Percentiles rank a stretch among this genome's conserved stretches.
Conservation (phyloP, 2,888 invertebrate genomes). For the Erynnis tages region DNA sequence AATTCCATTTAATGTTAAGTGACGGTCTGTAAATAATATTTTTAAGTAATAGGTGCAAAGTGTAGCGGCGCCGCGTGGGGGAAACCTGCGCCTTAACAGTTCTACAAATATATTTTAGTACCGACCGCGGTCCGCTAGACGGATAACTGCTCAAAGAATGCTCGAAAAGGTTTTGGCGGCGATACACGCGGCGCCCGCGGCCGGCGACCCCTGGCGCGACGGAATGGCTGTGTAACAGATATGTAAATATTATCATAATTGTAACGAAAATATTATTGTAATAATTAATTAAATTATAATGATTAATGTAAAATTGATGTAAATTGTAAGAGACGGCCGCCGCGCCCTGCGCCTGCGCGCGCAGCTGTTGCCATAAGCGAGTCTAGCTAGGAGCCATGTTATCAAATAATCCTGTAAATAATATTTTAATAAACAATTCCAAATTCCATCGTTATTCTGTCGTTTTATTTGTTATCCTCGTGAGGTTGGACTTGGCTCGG, state of each 20-base stretch:
- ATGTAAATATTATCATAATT: no score
- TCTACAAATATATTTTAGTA: no score
- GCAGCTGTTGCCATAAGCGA: slow-evolving; percentile 50
- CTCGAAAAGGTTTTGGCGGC: not conserved
- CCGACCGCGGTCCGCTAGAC: not conserved
- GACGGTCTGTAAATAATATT: slow-evolving; percentile 32
- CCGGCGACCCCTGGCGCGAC: not conserved
- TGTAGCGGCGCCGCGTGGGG: slow-evolving; percentile 11
- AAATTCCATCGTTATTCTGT: slow-evolving; percentile 51
- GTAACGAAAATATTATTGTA: no score
- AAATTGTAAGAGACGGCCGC: not conserved
- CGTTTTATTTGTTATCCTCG: slow-evolving; percentile 28
- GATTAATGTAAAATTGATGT: not conserved
- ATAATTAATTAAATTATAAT: no score
- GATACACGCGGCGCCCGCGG: not conserved
- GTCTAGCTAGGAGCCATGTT: slow-evolving; percentile 44
- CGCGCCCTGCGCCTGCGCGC: not conserved
- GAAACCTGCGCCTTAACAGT: slow-evolving; percentile 7
- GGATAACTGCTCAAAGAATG: slow-evolving; percentile 4
- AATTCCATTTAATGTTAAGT: slow-evolving; percentile 34
- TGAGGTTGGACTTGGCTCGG: no score
- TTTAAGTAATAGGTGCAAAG: slow-evolving; percentile 26
- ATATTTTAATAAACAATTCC: slow-evolving; percentile 63
- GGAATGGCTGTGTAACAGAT: slow-evolving; percentile 13
- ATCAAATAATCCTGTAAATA: slow-evolving; percentile 55